Evolutionary conservation across 1,140 invertebrate species (phyloP), one percentile per base, ranked within the genome.

Genomic region (Eulimnadia texana): DNA sequence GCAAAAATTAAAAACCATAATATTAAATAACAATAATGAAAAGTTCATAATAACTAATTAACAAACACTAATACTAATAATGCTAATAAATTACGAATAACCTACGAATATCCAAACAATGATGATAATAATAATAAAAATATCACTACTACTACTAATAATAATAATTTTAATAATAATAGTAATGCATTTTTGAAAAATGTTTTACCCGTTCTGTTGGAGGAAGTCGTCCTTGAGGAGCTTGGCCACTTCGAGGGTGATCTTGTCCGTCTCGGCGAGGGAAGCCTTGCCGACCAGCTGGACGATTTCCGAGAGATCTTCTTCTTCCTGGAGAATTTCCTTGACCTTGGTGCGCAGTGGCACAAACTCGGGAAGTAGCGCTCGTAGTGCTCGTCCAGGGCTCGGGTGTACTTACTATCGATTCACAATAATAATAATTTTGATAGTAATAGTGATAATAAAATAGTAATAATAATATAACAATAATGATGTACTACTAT

Each of bases 291-390:
- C 97, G 65, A 99, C 97, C 64, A 99, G 77, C 72, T 99, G 96
- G 66, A 99, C 97, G 75, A 99, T 99, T 87, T 99, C 97, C 16
- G 95, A 96, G 65, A 99, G 77, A 79, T 99, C 97, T 76, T 99
- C 97, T 78, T 99, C 97, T 76, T 99, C 96, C 76, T 99, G 93
- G 19, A 98, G 80, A 72, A 97, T 97, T 76, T 96, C 92, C 76
- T 94, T 94, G 27, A 93, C 90, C 78, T 91, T 91, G 20, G 88
- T 92, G 74, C 89, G 81, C 50, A 91, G 76, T 11, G 94, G 86
- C n/a, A 98, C 91, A 75, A 99, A 99, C 70, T 99, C 97, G n/a
- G 83, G 79, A 90, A 98, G 77, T 96, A 93, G 78, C 97, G 97
- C 69, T 99, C 97, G 74, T 99, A 99, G 78, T 94, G 99, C 70